Evolutionary conservation across 1,140 invertebrate genomes (phyloP).

Genomic region (Theocolax elegans): DNA sequence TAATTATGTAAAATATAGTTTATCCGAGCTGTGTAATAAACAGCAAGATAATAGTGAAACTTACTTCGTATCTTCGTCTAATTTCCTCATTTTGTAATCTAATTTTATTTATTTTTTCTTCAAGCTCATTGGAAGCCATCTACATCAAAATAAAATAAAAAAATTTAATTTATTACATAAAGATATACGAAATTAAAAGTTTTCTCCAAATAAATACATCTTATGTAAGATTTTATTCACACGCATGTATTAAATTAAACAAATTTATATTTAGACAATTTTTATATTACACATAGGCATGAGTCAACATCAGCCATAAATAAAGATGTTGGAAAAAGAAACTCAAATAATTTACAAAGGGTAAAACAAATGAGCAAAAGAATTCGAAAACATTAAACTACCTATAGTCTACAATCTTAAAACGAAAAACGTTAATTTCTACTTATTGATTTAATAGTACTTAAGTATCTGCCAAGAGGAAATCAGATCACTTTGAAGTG

Average conservation of each 20-base stretch:
- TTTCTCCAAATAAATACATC: neutral
- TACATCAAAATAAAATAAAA: constrained; percentile 41
- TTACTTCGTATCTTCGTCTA: constrained; percentile 62
- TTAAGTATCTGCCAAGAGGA: no score
- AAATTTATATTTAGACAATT: neutral
- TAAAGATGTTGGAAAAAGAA: neutral
- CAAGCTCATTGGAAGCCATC: constrained; percentile 60
- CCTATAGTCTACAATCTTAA: no score
- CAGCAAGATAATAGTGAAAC: neutral
- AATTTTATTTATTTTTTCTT: constrained; percentile 66
- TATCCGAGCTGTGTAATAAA: neutral
- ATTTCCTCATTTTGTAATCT: constrained; percentile 66
- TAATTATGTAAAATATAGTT: neutral
- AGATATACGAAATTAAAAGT: neutral
- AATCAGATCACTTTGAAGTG: neutral
- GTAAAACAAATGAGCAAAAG: no score
- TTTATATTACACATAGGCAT: no score
- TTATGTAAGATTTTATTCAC: neutral
- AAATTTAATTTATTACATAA: neutral
- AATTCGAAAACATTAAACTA: no score
- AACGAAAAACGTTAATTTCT: no score
- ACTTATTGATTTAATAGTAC: neutral
- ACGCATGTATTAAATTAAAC: neutral
- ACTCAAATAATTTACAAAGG: neutral
- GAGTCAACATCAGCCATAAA: neutral